These are phyloP conservation scores for Trichomycterus rosablanca DNA, from an alignment of 2,113 vertebrate genomes.

Conservation along the genomic window DNA sequence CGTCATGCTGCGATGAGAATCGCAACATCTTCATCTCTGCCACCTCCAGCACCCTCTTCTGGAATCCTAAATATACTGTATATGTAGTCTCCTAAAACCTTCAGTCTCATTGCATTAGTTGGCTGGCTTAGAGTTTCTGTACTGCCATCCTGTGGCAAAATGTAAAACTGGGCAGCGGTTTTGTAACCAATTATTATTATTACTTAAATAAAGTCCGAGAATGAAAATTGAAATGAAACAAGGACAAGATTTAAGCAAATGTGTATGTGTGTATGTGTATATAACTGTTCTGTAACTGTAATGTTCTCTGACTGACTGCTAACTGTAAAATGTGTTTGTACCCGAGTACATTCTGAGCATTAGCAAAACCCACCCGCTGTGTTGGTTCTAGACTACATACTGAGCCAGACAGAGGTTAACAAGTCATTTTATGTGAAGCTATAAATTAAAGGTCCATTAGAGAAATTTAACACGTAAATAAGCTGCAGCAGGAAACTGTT, in stretches of 20 bases:
- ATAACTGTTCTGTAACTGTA: no score
- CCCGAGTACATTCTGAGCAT: constrained; percentile 20
- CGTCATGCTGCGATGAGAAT: no score
- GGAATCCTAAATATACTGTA: no score
- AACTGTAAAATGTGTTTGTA: no score
- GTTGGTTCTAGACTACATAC: constrained; percentile 50
- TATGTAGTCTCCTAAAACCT: no score
- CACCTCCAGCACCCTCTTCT: no score
- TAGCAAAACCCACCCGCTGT: constrained; percentile 57
- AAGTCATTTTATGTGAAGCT: constrained; percentile 59
- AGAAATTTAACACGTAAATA: constrained; percentile 61
- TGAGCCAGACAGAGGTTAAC: constrained; percentile 50
- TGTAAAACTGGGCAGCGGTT: constrained; percentile 1
- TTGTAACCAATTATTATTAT: no score
- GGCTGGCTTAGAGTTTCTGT: constrained; percentile 14
- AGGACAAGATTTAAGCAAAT: no score
- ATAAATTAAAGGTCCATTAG: constrained; percentile 66
- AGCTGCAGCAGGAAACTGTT: constrained; percentile 17
- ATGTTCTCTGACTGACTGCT: no score
- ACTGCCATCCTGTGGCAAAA: constrained; percentile 36
- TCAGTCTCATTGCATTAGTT: not conserved
- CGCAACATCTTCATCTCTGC: no score
- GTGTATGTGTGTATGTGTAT: no score
- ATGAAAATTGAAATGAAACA: not conserved
- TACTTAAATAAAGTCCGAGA: no score